A percentile compares a stretch with the other conserved stretches of the same genome.
Conservation (phyloP, 1,140 invertebrate genomes). For the Microplitis mediator region DNA sequence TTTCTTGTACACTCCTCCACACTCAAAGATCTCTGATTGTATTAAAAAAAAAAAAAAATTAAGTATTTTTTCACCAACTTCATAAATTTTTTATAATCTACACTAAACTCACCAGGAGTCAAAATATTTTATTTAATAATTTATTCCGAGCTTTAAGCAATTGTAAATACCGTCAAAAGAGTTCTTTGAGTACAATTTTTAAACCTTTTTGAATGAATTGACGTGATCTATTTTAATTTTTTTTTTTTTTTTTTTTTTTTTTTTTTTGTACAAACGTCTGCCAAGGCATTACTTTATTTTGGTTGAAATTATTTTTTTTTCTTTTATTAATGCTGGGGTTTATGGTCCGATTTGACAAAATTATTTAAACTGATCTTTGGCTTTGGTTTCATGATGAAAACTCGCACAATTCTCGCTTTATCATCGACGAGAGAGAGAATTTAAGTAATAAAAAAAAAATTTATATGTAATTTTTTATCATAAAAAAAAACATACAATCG, state of each 20-base stretch:
- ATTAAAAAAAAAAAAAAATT: not conserved
- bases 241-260: not conserved
- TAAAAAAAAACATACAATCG: not conserved
- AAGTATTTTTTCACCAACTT: not conserved
- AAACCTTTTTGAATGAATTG: not conserved
- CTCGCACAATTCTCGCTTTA: conserved; percentile 21
- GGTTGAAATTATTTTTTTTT: no score
- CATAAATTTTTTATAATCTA: not conserved
- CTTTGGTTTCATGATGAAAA: conserved; percentile 31
- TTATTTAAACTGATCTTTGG: conserved; percentile 44
- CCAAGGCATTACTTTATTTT: not conserved
- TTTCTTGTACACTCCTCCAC: not conserved
- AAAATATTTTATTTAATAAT: not conserved
- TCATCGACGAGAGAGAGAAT: conserved; percentile 11
- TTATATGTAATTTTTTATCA: no score
- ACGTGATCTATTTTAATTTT: not conserved
- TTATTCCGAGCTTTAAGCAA: not conserved
- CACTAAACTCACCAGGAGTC: conserved; percentile 1
- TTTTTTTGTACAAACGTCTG: not conserved
- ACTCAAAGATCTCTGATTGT: conserved; percentile 16
- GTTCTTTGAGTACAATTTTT: conserved; percentile 11
- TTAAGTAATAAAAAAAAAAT: not conserved
- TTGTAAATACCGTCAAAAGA: conserved; percentile 1
- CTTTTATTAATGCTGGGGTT: not conserved
- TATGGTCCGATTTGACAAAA: not conserved